Evolutionary conservation across 2,888 invertebrate genomes (phyloP), one percentile per base, ranked within the genome.

Genomic region (Gymnosoma rotundatum): DNA sequence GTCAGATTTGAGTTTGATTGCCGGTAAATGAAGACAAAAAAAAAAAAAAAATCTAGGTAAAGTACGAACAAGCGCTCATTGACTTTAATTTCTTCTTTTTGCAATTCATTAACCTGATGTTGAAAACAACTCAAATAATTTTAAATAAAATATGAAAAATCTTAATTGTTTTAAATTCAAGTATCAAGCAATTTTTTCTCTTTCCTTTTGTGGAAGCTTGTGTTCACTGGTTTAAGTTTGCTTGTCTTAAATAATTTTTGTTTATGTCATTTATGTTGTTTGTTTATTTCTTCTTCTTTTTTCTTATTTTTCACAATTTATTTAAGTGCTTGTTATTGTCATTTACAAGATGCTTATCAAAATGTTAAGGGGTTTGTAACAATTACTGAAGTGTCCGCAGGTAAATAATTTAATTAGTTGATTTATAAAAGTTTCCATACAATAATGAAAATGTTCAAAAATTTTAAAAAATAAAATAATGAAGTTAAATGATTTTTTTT

Each of bases 321-420:
- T 21, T 54, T 45, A 67, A 81, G 75, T 58, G 75, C 58, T 80
- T 69, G 54, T 80, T 80, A 73, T 60, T 72, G 58, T 42, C 70
- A 67, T 48, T 69, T 12, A 54, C 54, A 58, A 76, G 42, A 58
- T 76, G 50, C 25, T 72, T 64, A 66, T 66, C 63, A 72, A 12
- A 72, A 66, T 72, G 48, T 64, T 45, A 72, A 72, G 64, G 20
- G 52, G n/a, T 70, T 64, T 56, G 56, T 56, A 63, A 63, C 42
- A 81, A 70, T 69, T 66, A 45, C 42, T 82, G 18, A 56, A 78
- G 66, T 73, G 67, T 38, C 61, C 67, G n/a, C 20, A 66, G 52
- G 45, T 32, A 73, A 66, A 79, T 54, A 61, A 78, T 56, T 54
- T 64, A 56, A 56, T 16, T 56, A 45, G n/a, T 18, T 25, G 54